These are phyloP conservation scores for Sparidentex hasta DNA, from an alignment of 2,797 vertebrate species.

Conservation along the genomic window DNA sequence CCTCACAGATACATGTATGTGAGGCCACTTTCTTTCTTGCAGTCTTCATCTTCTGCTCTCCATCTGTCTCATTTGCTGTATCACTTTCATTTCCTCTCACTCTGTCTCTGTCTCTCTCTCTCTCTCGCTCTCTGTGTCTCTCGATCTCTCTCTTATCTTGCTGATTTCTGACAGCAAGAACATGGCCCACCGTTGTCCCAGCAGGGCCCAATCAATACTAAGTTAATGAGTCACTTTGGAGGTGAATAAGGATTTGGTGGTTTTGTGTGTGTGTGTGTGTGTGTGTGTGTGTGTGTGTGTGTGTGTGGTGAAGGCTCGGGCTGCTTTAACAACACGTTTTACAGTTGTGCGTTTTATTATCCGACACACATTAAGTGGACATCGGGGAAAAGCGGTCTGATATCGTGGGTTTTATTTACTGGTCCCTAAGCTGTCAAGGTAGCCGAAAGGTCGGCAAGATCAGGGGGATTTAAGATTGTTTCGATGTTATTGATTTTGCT, in stretches of 20 bases:
- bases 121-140: too few species aligned
- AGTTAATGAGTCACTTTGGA: constrained; percentile 72
- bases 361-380: constrained; percentile 26
- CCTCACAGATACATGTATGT: neutral
- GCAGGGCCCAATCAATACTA: constrained; percentile 62
- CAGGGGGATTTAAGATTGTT: constrained; percentile 27
- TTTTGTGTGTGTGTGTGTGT: constrained; percentile 8
- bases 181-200: constrained; percentile 51
- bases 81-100: constrained; percentile 48
- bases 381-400: constrained; percentile 7
- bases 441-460: constrained; percentile 37
- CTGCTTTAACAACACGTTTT: constrained; percentile 15
- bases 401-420: constrained; percentile 42
- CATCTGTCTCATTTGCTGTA: constrained; percentile 29
- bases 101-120: too few species aligned
- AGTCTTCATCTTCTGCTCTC: constrained; percentile 23
- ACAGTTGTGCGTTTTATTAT: constrained; percentile 39
- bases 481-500: constrained; percentile 34
- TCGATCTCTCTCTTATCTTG: constrained; percentile 56
- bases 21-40: neutral
- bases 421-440: constrained; percentile 16
- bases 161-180: constrained; percentile 65
- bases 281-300: constrained; percentile 16
- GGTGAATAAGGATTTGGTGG: constrained; percentile 51
- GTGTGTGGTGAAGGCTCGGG: constrained; percentile 18